Base-by-base conservation (phyloP, 92 coral and sea anemone species). In the Phenganax marumi region DNA sequence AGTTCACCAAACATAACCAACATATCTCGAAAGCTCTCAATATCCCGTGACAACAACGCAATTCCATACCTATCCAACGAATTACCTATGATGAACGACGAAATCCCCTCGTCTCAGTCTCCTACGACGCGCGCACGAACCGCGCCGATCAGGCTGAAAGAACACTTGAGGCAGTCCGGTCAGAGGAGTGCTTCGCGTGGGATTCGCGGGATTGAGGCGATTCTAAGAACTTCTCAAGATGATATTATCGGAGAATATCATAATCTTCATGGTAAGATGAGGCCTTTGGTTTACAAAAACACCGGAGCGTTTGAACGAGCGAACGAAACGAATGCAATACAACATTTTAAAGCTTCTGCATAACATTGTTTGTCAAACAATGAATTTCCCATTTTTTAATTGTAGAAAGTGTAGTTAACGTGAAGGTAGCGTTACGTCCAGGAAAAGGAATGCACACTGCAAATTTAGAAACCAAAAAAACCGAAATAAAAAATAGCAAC, bases 211-310 rank as follows among this genome's bases (percentile, higher is more conserved):
- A 61, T 78, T 53, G 83, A 78, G 9, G 60, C 50, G 16, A 63
- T 78, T 23, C 68, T 78, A 14, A 78, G 49, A 78, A 63, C 73
- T 7, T 60, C 83, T 6, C 72, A 78, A 50, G 83, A 78, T 50
- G 83, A 78, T 19, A 4, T 62, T 62, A 43, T 78, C 12, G 83
- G 83, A 52, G 83, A 78, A 21, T 78, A 62, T 63, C 83, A 78
- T 52, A 78, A 78, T 17, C 46, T 78, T 50, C 58, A 47, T 19
- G 83, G 83, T 78, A 78, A 78, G 57, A 12, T 1, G 65, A 4
- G 21, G 0, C 43, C 43, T 33, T 5, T 33, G 43, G 43, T 33
- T 33, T 33, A 2, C 43, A 33, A 1, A 33, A 33, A 33, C 5
- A 33, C 43, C 5, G 43, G 43, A 33, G 43, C 43, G 5, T 33